Conservation (phyloP, 2,113 vertebrate species). For the Plecturocebus donacophilus region DNA sequence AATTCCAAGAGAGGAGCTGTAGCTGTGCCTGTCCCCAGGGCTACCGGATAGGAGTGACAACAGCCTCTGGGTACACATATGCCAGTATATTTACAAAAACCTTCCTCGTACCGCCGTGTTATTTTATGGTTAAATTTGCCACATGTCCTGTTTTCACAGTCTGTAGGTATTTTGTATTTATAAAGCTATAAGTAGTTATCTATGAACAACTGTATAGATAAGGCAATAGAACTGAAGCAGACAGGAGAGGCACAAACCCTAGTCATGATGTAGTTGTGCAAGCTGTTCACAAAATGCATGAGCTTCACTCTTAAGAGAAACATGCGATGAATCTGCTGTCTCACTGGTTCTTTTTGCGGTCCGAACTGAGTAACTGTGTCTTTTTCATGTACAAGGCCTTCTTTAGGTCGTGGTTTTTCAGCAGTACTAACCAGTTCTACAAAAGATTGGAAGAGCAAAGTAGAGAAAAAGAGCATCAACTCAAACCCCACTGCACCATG, state of each 20-base stretch:
- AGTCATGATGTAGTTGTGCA: slow-evolving; percentile 99
- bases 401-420: slow-evolving; percentile 82
- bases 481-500: too few relatives aligned
- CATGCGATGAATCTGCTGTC: slow-evolving; percentile 96
- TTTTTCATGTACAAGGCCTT: slow-evolving; percentile 81
- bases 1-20: not conserved
- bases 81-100: not conserved
- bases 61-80: not conserved
- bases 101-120: not conserved
- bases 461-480: not conserved
- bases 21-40: rapidly evolving
- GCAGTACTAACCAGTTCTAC: slow-evolving; percentile 90
- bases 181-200: not conserved
- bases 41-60: not conserved
- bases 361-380: slow-evolving; percentile 64
- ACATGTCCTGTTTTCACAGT: not conserved
- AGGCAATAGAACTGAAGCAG: not conserved
- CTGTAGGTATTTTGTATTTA: not conserved
- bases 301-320: slow-evolving; percentile 97
- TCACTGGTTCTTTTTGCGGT: slow-evolving; percentile 82
- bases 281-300: slow-evolving; percentile 99
- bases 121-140: not conserved
- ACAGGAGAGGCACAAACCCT: slow-evolving; percentile 85
- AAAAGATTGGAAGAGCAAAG: not conserved
- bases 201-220: not conserved